Conservation (phyloP, 2,113 vertebrate genomes). For the Antechinus flavipes region DNA sequence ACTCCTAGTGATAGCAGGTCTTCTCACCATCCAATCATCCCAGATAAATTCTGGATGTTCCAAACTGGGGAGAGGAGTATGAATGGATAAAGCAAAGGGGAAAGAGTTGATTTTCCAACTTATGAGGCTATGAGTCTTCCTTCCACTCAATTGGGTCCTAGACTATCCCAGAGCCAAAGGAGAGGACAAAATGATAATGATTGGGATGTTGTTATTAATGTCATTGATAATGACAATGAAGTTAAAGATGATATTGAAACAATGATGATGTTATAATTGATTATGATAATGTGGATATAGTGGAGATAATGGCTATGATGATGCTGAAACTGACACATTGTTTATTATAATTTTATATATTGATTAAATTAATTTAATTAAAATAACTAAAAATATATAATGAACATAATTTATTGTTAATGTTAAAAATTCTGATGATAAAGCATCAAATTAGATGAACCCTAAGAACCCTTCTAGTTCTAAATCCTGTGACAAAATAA, state of each 20-base stretch:
- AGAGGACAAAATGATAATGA: not conserved
- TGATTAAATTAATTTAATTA: too few species aligned
- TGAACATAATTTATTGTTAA: too few species aligned
- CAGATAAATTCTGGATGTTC: not conserved
- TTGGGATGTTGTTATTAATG: not conserved
- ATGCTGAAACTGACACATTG: not conserved
- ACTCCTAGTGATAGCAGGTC: not conserved
- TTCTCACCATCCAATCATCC: not conserved
- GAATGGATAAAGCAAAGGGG: not conserved
- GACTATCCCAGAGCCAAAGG: not conserved
- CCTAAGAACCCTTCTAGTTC: too few species aligned
- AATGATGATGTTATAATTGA: not conserved
- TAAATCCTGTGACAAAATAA: too few species aligned
- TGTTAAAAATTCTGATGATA: too few species aligned
- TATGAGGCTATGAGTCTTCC: not conserved
- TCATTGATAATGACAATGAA: too few species aligned
- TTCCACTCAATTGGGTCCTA: too few species aligned
- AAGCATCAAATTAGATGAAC: too few species aligned
- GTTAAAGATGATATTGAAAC: not conserved
- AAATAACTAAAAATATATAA: too few species aligned
- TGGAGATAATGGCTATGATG: not conserved
- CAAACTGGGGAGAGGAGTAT: not conserved
- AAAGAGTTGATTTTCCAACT: not conserved
- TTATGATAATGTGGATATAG: not conserved
- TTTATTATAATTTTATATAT: too few species aligned